These are phyloP conservation scores for Apotomis turbidana DNA, from an alignment of 2,888 invertebrate species.

Conservation along the genomic window DNA sequence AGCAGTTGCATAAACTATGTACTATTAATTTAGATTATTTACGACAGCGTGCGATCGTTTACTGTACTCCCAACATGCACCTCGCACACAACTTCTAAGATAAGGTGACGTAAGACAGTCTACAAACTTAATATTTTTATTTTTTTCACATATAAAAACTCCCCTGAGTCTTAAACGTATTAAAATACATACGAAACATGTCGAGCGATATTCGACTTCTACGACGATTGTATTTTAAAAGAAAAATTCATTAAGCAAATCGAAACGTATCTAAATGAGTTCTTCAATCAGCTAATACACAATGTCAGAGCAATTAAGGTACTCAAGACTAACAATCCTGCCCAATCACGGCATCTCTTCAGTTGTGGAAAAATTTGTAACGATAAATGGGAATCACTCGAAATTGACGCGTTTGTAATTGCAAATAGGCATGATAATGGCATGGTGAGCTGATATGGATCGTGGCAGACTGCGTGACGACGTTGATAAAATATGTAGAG, in stretches of 20 bases:
- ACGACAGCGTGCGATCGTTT: too few relatives aligned
- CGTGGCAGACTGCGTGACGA: conserved; percentile 39
- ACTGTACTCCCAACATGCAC: too few relatives aligned
- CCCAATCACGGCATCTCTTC: conserved; percentile 16
- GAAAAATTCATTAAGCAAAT: not conserved
- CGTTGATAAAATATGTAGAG: conserved; percentile 20
- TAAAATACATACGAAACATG: too few relatives aligned
- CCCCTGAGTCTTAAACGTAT: too few relatives aligned
- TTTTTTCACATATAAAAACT: too few relatives aligned
- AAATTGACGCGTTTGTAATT: conserved; percentile 10
- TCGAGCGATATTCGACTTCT: too few relatives aligned
- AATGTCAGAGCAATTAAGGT: conserved; percentile 29
- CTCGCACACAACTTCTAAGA: too few relatives aligned
- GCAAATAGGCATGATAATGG: conserved; percentile 30
- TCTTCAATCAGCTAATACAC: conserved; percentile 18
- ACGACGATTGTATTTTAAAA: too few relatives aligned
- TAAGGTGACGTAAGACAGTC: too few relatives aligned
- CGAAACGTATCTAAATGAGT: conserved; percentile 9
- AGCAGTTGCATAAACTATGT: too few relatives aligned
- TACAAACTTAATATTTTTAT: too few relatives aligned
- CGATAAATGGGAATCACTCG: conserved; percentile 18
- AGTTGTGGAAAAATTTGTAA: conserved; percentile 30
- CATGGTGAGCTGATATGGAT: conserved; percentile 17
- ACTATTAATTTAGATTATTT: too few relatives aligned
- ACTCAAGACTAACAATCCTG: conserved; percentile 25